phyloP scores from a whole-genome alignment of 2,113 vertebrate species.

The Oreochromis spilurus region DNA sequence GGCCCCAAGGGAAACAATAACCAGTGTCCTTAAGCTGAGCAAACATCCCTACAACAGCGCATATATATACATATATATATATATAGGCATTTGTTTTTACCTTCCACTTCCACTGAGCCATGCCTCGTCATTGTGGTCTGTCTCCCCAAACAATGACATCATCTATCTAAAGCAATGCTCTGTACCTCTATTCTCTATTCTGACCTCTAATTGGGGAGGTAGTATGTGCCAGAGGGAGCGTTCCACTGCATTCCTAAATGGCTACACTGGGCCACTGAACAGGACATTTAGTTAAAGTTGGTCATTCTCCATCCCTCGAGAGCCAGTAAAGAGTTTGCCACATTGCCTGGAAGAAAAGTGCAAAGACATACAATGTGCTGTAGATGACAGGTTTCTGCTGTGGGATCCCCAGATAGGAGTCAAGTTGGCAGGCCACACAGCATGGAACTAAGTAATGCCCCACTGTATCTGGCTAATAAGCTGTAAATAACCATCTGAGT shows the following conservation, averaged over 20 bases:
- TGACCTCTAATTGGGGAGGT: slow-evolving; percentile 62
- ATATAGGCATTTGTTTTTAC: neutral
- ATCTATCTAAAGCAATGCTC: slow-evolving; percentile 27
- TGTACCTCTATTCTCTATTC: slow-evolving; percentile 35
- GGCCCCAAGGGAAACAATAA: slow-evolving; percentile 5
- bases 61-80: neutral
- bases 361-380: slow-evolving; percentile 42
- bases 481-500: slow-evolving; percentile 63
- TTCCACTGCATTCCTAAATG: slow-evolving; percentile 53
- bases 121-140: slow-evolving; percentile 7
- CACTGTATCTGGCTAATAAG: slow-evolving; percentile 69
- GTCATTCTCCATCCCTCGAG: slow-evolving; percentile 51
- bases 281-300: slow-evolving; percentile 63
- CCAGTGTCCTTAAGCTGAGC: slow-evolving; percentile 5
- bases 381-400: slow-evolving; percentile 55
- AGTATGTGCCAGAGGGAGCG: slow-evolving; percentile 33
- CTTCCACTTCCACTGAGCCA: neutral
- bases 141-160: slow-evolving; percentile 49
- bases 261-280: slow-evolving; percentile 52
- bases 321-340: slow-evolving; percentile 42
- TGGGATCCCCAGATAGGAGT: slow-evolving; percentile 45
- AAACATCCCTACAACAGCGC: neutral
- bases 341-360: slow-evolving; percentile 50
- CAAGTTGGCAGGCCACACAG: slow-evolving; percentile 46
- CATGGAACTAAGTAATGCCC: slow-evolving; percentile 54